These are phyloP conservation scores for Cirrhinus mrigala DNA, from an alignment of 2,797 vertebrate genomes.

Conservation along the genomic window DNA sequence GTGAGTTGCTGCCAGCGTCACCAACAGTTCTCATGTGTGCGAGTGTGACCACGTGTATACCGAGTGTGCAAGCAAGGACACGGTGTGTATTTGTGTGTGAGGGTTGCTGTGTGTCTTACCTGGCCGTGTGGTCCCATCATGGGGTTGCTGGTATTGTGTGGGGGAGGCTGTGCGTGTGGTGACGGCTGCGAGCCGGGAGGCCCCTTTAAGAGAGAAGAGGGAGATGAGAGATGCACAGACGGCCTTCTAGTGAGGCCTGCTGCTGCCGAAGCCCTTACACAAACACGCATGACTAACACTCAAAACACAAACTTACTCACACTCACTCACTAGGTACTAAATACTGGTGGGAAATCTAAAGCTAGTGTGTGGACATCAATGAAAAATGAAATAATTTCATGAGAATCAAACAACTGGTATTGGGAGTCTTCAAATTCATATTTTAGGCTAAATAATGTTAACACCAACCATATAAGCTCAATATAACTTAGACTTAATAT, in stretches of 20 bases:
- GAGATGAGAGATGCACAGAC: conserved; percentile 73
- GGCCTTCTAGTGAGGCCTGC: conserved; percentile 54
- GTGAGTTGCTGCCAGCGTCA: neutral
- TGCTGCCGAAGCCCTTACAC: conserved; percentile 47
- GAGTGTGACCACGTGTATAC: neutral
- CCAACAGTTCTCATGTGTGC: conserved; percentile 4
- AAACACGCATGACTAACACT: conserved; percentile 26
- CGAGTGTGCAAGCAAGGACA: conserved; percentile 10
- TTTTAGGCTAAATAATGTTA: neutral
- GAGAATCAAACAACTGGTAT: neutral
- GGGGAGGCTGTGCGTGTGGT: conserved; percentile 80
- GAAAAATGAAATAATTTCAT: conserved; percentile 8
- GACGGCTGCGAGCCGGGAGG: conserved; percentile 83
- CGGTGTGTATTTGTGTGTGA: neutral
- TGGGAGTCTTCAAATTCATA: neutral
- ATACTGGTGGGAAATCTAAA: neutral
- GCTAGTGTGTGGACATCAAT: neutral
- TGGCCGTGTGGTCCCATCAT: conserved; percentile 88
- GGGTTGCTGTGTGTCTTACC: conserved; percentile 76
- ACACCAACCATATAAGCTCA: neutral
- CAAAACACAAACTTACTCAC: conserved; percentile 18
- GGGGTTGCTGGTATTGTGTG: conserved; percentile 85
- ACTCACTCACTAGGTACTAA: neutral
- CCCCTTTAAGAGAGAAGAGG: conserved; percentile 84
- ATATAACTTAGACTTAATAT: neutral